A percentile compares a stretch with the other conserved stretches of the same genome.
phyloP scores from a whole-genome alignment of 1,140 invertebrate species.

The Drosophila sechellia region DNA sequence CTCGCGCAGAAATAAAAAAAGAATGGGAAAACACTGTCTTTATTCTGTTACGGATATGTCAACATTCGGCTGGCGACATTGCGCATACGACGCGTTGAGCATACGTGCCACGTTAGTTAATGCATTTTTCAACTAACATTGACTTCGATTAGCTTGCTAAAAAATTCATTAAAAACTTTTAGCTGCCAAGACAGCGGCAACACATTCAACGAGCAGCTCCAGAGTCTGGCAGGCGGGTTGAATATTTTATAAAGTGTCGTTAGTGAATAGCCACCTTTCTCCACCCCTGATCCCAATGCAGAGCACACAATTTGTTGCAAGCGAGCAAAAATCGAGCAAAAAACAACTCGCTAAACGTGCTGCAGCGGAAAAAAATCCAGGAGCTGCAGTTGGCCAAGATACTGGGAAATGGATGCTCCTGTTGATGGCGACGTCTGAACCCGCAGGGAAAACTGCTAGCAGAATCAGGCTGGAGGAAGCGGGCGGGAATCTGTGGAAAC shows the following conservation, averaged over 20 bases:
- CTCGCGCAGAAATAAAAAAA: neutral
- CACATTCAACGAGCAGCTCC: constrained; percentile 20
- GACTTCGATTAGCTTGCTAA: constrained; percentile 80
- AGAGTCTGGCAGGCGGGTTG: constrained; percentile 52
- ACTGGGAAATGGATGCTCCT: constrained; percentile 66
- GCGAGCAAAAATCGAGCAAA: constrained; percentile 33
- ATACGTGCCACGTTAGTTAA: constrained; percentile 57
- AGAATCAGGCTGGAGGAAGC: neutral
- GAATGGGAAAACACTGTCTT: neutral
- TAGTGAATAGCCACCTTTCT: constrained; percentile 47
- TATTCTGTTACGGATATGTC: constrained; percentile 6
- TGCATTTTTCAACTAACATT: constrained; percentile 74
- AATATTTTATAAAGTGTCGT: constrained; percentile 83
- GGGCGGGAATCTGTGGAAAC: constrained; percentile 16
- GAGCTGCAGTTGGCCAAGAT: constrained; percentile 54
- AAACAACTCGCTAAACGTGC: constrained; percentile 49
- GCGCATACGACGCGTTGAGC: constrained; percentile 55
- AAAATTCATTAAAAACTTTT: constrained; percentile 83
- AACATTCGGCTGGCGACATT: constrained; percentile 32
- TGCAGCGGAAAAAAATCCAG: constrained; percentile 30
- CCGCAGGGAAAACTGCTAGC: constrained; percentile 46
- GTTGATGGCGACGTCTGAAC: constrained; percentile 79
- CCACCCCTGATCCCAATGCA: constrained; percentile 10
- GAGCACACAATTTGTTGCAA: constrained; percentile 75
- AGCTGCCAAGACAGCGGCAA: constrained; percentile 56